A percentile compares a stretch with the other conserved stretches of the same genome.
These are phyloP conservation scores for Mesochorus sp. DNA, from an alignment of 2,888 invertebrate species.

Conservation along the genomic window DNA sequence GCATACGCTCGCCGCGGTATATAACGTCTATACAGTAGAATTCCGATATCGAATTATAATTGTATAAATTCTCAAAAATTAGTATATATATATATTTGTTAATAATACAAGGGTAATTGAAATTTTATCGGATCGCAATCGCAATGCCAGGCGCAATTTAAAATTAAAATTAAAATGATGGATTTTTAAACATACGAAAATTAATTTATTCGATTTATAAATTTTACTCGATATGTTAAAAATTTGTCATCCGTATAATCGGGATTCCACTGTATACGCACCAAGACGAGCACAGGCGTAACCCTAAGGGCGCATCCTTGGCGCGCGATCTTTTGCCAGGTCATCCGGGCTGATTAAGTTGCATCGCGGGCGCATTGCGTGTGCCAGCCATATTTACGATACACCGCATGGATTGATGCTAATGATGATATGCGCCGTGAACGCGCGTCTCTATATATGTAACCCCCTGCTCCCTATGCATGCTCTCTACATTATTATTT, in stretches of 20 bases:
- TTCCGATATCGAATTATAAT: no score
- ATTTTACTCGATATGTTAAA: no score
- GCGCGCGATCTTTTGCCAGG: conserved; percentile 57
- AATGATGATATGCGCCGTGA: conserved; percentile 60
- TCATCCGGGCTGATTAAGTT: conserved; percentile 62
- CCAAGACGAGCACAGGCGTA: conserved; percentile 3
- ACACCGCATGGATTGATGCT: conserved; percentile 56
- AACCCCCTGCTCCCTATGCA: background rate
- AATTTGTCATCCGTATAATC: no score
- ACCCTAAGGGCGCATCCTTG: conserved; percentile 6
- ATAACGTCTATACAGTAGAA: conserved; percentile 5
- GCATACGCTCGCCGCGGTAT: background rate
- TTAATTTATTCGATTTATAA: no score
- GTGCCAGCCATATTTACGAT: conserved; percentile 59
- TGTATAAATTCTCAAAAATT: no score
- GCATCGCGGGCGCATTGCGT: conserved; percentile 54
- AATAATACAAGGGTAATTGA: no score
- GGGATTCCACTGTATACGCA: no score
- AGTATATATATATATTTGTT: no score
- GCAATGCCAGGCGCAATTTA: no score
- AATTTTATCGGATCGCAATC: no score
- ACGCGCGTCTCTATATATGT: conserved; percentile 14
- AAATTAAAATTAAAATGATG: no score
- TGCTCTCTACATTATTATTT: conserved; percentile 4
- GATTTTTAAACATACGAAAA: no score